These are phyloP conservation scores for Hemistola chrysoprasaria DNA, from an alignment of 2,888 invertebrate species.

Conservation along the genomic window DNA sequence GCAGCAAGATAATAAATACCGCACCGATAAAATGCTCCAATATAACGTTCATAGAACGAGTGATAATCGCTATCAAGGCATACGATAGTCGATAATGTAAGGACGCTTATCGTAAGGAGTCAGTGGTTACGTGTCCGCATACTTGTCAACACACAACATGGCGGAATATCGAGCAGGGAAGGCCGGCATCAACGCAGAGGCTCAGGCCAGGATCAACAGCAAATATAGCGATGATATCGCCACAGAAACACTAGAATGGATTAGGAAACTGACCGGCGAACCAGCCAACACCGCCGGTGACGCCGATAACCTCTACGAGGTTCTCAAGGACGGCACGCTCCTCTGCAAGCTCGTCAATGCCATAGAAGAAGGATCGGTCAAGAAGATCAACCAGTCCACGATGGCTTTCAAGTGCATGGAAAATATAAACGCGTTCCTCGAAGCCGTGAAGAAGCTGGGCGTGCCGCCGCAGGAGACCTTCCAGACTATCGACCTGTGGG, in stretches of 20 bases:
- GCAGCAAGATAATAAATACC: conserved; percentile 45
- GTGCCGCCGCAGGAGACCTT: conserved; percentile 97
- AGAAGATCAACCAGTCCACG: conserved; percentile 94
- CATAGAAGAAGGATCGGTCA: conserved; percentile 92
- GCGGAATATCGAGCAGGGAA: conserved; percentile 74
- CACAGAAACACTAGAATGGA: conserved; percentile 96
- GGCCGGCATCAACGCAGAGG: conserved; percentile 77
- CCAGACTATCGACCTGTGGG: conserved; percentile 99
- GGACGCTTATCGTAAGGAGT: conserved; percentile 63
- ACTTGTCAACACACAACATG: conserved; percentile 68
- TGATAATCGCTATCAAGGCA: conserved; percentile 65
- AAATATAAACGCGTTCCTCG: conserved; percentile 96
- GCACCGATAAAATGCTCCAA: conserved; percentile 41
- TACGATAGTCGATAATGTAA: conserved; percentile 62
- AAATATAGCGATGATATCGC: conserved; percentile 98
- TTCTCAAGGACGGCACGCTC: conserved; percentile 93
- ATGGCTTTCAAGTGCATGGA: conserved; percentile 99
- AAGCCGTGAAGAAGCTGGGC: conserved; percentile 91
- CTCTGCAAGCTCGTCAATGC: conserved; percentile 95
- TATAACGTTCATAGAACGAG: conserved; percentile 50
- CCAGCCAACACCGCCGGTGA: conserved; percentile 92
- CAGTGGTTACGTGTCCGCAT: conserved; percentile 71
- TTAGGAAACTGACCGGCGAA: conserved; percentile 91
- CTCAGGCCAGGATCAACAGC: conserved; percentile 89
- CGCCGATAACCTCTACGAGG: conserved; percentile 94